Base-by-base conservation (phyloP, 2,888 invertebrate genomes). In the Drosophila affinis region DNA sequence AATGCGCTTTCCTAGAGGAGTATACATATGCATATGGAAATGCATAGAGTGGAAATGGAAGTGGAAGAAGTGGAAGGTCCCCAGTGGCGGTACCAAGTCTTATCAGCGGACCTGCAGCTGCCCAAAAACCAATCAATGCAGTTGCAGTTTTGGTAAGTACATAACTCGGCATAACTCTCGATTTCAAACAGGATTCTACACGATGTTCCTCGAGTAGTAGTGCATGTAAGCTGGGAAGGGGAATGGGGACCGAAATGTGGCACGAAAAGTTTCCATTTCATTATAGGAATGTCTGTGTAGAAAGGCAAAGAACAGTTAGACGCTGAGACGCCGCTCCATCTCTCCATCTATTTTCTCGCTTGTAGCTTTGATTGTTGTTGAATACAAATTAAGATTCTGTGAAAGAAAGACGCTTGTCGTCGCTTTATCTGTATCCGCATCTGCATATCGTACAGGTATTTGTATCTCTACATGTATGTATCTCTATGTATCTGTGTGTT, bases 341-440 rank as follows among this genome's bases (percentile, higher is more conserved):
- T 52, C 39, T 39, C 39, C 24, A 24, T 5, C 14, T 39, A 6
- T 14, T 39, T 14, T 39, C 39, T 39, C 14, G 39, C 39, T 52
- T 29, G 29, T 29, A 29, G 29, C 29, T 29, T 29, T 51, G 70
- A 32, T 61, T 55, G 51, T 72, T 65, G 34, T 55, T 75, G 70
- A 63, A 72, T 65, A 70, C 67, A 72, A 81, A 83, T 83, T 87
- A 87, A 72, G 86, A 83, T 83, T 82, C 61, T 85, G 61, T 68
- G 67, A 45, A 67, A 72, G 78, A 78, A 78, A 61, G 69, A 52
- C 64, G 73, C 75, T 54, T 49, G 51, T 39, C 72, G 48, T 27
- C 55, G 49, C 27, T 48, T 48, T 47, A 65, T 48, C 69, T 60
- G 34, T 34, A 59, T 59, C 70, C 52, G 60, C 60, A 71, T 72